A percentile compares a stretch with the other conserved stretches of the same genome.
Evolutionary conservation across 2,888 invertebrate species (phyloP).

Genomic region (Pristionchus arcanus): DNA sequence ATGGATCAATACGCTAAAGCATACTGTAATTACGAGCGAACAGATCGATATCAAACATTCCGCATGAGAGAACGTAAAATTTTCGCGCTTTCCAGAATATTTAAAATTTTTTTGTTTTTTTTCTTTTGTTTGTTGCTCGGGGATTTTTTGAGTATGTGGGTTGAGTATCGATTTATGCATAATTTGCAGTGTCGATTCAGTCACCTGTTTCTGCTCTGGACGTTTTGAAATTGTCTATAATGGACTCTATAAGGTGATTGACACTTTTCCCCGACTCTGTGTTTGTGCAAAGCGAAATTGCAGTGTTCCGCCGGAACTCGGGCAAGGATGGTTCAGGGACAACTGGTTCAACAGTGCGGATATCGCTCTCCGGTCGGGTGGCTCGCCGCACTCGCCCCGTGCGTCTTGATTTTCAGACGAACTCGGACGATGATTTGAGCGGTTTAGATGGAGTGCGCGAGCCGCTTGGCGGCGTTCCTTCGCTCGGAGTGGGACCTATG

Average conservation of each 20-base stretch:
- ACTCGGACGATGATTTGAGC: not conserved
- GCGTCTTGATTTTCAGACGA: not conserved
- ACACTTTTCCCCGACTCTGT: not conserved
- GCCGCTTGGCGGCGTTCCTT: not conserved
- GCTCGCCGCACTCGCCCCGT: conserved; percentile 33
- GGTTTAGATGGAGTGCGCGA: not conserved
- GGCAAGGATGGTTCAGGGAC: conserved; percentile 22
- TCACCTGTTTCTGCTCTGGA: not conserved
- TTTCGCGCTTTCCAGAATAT: not conserved
- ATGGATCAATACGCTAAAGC: not conserved
- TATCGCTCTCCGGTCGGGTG: not conserved
- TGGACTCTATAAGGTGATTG: conserved; percentile 29
- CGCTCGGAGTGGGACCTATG: not conserved
- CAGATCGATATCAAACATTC: not conserved
- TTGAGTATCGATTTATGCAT: not conserved
- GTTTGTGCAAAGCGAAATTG: not conserved
- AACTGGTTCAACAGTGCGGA: conserved; percentile 36
- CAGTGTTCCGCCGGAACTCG: conserved; percentile 27
- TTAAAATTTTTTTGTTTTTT: not conserved
- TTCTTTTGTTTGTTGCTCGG: not conserved
- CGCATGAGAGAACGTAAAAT: not conserved
- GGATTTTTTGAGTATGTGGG: not conserved
- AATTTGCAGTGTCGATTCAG: not conserved
- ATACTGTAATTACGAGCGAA: not conserved
- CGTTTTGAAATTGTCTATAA: not conserved